Conservation (phyloP, 2,888 invertebrate species). For the Eulithis prunata region DNA sequence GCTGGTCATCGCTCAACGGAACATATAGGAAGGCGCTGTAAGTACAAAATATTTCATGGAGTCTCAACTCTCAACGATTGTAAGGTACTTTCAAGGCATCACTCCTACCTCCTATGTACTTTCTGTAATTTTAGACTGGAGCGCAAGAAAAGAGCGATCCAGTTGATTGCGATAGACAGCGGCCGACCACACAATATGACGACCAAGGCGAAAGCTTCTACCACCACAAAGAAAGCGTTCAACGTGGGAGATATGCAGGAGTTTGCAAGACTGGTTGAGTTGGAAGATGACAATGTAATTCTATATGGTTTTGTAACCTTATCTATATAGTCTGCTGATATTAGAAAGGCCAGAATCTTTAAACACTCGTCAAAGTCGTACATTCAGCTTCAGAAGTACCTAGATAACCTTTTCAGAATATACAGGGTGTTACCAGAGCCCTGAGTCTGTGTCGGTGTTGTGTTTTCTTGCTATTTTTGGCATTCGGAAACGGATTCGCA, state of each 20-base stretch:
- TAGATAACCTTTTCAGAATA: too few relatives aligned
- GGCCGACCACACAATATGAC: slow-evolving; percentile 59
- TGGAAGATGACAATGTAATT: slow-evolving; percentile 65
- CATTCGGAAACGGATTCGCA: too few relatives aligned
- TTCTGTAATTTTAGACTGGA: slow-evolving; percentile 21
- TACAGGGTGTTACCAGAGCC: too few relatives aligned
- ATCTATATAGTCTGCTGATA: too few relatives aligned
- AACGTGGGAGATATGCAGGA: slow-evolving; percentile 55
- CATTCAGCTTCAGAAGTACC: too few relatives aligned
- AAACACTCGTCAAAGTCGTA: too few relatives aligned
- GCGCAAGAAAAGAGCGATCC: slow-evolving; percentile 57
- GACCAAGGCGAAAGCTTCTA: slow-evolving; percentile 26
- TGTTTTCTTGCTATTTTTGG: too few relatives aligned
- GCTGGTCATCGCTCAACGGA: slow-evolving; percentile 27
- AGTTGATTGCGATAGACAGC: slow-evolving; percentile 57
- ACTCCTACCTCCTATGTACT: neutral
- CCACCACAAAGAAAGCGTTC: slow-evolving; percentile 35
- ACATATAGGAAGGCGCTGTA: slow-evolving; percentile 30
- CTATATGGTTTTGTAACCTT: too few relatives aligned
- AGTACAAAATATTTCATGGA: slow-evolving; percentile 18
- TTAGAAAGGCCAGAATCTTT: too few relatives aligned
- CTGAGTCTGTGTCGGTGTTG: too few relatives aligned
- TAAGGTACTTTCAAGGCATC: too few relatives aligned
- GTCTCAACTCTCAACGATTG: too few relatives aligned
- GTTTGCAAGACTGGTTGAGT: slow-evolving; percentile 62